Evolutionary conservation across 2,113 vertebrate genomes (phyloP).

Genomic region (Vireo altiloquus): DNA sequence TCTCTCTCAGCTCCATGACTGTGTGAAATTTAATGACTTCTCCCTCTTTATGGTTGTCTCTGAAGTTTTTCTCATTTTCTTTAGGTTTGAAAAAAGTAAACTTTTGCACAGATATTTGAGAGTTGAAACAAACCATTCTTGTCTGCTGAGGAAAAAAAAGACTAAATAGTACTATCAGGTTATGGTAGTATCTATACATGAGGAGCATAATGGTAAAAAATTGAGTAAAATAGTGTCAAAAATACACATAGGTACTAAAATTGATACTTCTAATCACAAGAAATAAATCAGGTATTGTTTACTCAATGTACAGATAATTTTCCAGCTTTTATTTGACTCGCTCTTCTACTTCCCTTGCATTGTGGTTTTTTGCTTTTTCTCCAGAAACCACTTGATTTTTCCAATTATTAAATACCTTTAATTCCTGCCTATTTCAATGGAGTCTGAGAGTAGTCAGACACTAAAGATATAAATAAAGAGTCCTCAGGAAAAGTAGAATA

Average conservation of each 20-base stretch:
- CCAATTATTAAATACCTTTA: not conserved
- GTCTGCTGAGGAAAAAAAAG: not conserved
- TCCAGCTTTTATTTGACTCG: rapidly evolving
- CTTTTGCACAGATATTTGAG: not conserved
- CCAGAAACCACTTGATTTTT: not conserved
- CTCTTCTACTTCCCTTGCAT: not conserved
- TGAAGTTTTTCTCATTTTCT: not conserved
- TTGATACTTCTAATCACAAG: not conserved
- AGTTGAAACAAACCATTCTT: not conserved
- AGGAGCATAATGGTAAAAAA: not conserved
- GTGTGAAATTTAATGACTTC: not conserved
- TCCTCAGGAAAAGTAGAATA: not conserved
- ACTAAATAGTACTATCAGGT: not conserved
- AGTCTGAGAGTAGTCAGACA: not conserved
- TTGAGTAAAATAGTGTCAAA: not conserved
- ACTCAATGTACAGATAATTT: not conserved
- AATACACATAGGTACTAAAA: not conserved
- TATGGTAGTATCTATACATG: not conserved
- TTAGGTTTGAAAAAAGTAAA: not conserved
- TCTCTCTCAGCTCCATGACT: not conserved
- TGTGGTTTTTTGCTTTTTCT: not conserved
- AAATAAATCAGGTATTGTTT: not conserved
- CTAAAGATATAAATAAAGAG: not conserved
- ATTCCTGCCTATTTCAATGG: not conserved
- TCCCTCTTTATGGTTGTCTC: not conserved